These are phyloP conservation scores for Anguilla rostrata DNA, from an alignment of 2,113 vertebrate species.

Conservation along the genomic window DNA sequence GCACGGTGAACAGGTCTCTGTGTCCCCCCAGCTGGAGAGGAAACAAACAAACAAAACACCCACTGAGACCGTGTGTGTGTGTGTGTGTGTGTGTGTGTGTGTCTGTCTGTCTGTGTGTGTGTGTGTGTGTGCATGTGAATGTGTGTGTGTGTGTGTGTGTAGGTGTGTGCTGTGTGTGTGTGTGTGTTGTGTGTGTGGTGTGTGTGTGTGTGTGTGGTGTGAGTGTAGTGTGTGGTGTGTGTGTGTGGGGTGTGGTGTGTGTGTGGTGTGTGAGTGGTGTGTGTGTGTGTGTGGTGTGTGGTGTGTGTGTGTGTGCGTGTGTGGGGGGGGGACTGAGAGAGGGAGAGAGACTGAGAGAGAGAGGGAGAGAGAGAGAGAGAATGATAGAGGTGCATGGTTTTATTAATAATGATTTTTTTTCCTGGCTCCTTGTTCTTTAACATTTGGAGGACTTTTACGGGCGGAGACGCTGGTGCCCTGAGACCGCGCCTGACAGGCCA, in stretches of 20 bases:
- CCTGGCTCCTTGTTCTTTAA: slow-evolving; percentile 41
- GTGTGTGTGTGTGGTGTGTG: too few relatives aligned
- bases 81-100: slow-evolving; percentile 7
- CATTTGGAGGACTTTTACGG: slow-evolving; percentile 56
- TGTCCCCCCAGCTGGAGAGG: slow-evolving; percentile 71
- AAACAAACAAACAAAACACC: slow-evolving; percentile 60
- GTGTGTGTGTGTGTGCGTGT: neutral
- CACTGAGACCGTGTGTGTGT: slow-evolving; percentile 42
- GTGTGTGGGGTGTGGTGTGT: too few relatives aligned
- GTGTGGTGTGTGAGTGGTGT: too few relatives aligned
- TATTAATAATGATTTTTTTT: neutral
- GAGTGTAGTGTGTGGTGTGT: too few relatives aligned
- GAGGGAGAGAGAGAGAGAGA: slow-evolving; percentile 2
- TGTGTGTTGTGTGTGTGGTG: too few relatives aligned
- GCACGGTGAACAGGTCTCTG: slow-evolving; percentile 73
- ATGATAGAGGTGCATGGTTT: neutral
- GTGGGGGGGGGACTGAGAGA: neutral
- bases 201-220: too few relatives aligned
- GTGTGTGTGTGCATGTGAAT: too few relatives aligned
- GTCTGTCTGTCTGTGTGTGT: neutral
- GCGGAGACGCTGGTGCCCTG: slow-evolving; percentile 39
- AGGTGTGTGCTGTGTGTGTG: too few relatives aligned
- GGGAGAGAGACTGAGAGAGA: neutral
- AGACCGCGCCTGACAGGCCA: slow-evolving; percentile 36
- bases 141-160: too few relatives aligned